Evolutionary conservation across 2,797 vertebrate genomes (phyloP).

Genomic region (Lithobates pipiens): DNA sequence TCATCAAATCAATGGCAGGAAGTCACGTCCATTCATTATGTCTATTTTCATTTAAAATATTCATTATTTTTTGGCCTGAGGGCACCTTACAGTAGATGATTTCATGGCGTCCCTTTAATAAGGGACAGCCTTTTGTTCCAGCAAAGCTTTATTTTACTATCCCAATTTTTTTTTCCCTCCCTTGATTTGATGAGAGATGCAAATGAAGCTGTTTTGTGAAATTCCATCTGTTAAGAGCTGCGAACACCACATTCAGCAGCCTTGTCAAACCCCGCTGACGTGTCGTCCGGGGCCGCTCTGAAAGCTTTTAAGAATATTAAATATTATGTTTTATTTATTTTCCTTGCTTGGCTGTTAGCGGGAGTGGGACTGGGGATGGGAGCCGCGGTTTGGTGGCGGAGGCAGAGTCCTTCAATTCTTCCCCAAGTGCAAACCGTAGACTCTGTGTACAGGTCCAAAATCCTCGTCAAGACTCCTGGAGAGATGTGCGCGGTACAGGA

Average conservation of each 20-base stretch:
- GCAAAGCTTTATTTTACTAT: background rate
- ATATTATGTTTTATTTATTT: conserved; percentile 58
- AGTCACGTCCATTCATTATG: background rate
- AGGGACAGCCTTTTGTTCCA: background rate
- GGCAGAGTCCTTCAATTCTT: conserved; percentile 1
- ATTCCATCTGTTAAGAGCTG: conserved; percentile 23
- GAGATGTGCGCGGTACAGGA: conserved; percentile 6
- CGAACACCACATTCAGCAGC: conserved; percentile 1
- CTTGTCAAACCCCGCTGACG: conserved; percentile 13
- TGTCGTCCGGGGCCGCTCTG: conserved; percentile 11
- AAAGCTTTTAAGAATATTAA: conserved; percentile 58
- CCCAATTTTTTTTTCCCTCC: background rate
- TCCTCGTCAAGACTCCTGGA: background rate
- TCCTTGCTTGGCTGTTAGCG: conserved; percentile 27
- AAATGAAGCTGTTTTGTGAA: conserved; percentile 36
- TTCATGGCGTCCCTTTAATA: background rate
- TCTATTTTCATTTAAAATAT: background rate
- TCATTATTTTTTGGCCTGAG: background rate
- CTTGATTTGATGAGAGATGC: conserved; percentile 5
- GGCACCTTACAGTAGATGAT: background rate
- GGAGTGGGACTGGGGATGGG: background rate
- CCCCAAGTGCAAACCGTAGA: conserved; percentile 17
- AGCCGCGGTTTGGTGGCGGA: background rate
- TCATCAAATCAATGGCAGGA: background rate
- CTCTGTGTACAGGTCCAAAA: background rate